Conservation (phyloP, 2,113 vertebrate species). For the Sinocyclocheilus rhinocerous region DNA sequence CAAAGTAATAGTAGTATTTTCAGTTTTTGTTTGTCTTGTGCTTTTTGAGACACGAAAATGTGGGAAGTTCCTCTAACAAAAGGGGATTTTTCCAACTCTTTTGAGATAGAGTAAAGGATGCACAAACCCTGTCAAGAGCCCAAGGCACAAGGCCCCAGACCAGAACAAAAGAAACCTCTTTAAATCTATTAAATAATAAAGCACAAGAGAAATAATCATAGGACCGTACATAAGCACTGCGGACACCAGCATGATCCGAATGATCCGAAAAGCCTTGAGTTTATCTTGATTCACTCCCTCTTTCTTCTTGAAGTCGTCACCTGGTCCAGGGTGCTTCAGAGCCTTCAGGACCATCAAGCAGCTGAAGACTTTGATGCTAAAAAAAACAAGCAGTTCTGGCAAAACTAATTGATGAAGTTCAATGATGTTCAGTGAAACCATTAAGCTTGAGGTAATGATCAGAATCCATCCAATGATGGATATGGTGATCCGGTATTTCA, state of each 20-base stretch:
- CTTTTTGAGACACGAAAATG: neutral
- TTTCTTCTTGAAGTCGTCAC: neutral
- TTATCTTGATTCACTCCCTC: constrained; percentile 14
- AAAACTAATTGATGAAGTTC: neutral
- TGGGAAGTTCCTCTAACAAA: neutral
- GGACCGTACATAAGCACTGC: constrained; percentile 17
- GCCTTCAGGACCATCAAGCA: constrained; percentile 44
- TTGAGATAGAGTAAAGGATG: constrained; percentile 41
- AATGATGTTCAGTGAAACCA: neutral
- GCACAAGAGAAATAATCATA: neutral
- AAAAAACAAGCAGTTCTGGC: neutral
- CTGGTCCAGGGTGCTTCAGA: constrained; percentile 32
- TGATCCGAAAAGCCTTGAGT: constrained; percentile 42
- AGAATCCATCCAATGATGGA: constrained; percentile 6
- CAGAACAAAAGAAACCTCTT: neutral
- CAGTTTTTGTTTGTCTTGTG: neutral
- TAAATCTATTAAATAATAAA: neutral
- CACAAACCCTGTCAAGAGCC: constrained; percentile 4
- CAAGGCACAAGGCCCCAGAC: neutral
- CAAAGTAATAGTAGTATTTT: too few relatives aligned
- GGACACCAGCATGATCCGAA: constrained; percentile 13
- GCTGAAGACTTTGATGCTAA: constrained; percentile 12
- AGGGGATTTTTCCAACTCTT: constrained; percentile 26
- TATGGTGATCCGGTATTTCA: neutral
- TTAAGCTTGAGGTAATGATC: neutral